phyloP scores from a whole-genome alignment of 1,140 invertebrate genomes.

The Pissodes strobi region DNA sequence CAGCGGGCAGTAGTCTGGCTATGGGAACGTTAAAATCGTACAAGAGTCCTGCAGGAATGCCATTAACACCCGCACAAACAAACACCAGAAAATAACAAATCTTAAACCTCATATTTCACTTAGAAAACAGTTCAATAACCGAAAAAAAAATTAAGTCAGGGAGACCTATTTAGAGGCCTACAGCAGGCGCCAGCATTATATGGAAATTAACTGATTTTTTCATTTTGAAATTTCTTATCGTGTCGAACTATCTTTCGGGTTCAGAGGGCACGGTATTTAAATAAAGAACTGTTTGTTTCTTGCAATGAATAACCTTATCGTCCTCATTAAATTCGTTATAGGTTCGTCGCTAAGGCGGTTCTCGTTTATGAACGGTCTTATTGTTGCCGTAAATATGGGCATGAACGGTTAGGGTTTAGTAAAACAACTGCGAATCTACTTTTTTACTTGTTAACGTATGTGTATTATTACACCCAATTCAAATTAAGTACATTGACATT shows the following conservation, averaged over 20 bases:
- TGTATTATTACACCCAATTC: too few relatives aligned
- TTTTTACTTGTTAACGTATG: too few relatives aligned
- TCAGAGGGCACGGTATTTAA: slow-evolving; percentile 28
- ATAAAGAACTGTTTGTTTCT: slow-evolving; percentile 23
- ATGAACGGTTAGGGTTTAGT: too few relatives aligned
- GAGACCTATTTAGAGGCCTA: too few relatives aligned
- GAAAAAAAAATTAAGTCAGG: too few relatives aligned
- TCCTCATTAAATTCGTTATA: too few relatives aligned
- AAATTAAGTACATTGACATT: too few relatives aligned
- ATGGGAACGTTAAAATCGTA: slow-evolving; percentile 42
- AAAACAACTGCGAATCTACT: too few relatives aligned
- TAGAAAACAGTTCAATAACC: neutral
- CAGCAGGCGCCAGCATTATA: neutral
- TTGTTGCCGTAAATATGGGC: too few relatives aligned
- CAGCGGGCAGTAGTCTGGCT: slow-evolving; percentile 51
- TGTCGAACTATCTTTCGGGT: slow-evolving; percentile 4
- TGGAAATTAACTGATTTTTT: slow-evolving; percentile 25
- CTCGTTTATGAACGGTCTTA: too few relatives aligned
- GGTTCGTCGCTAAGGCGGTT: too few relatives aligned
- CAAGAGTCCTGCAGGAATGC: slow-evolving; percentile 37
- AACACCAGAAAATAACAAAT: slow-evolving; percentile 36
- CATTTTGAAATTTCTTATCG: slow-evolving; percentile 14
- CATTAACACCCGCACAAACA: slow-evolving; percentile 17
- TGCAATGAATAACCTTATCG: too few relatives aligned
- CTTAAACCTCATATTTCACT: slow-evolving; percentile 39